A percentile compares a stretch with the other conserved stretches of the same genome.
Conservation (phyloP, 2,888 invertebrate genomes). For the Diarsia dahlii region DNA sequence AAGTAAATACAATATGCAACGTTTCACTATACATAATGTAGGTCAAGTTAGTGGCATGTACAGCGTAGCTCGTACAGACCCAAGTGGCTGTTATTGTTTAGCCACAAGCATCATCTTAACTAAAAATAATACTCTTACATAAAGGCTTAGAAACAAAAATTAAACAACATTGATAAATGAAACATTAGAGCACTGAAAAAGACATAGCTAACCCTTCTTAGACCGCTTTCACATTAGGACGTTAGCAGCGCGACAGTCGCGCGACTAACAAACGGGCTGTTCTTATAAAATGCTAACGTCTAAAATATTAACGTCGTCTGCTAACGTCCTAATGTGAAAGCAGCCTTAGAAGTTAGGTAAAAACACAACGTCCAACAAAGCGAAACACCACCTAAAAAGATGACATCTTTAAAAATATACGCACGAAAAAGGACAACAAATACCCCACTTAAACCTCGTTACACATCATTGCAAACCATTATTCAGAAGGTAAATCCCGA, state of each 20-base stretch:
- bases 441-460: constrained; percentile 28
- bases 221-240: too few relatives aligned
- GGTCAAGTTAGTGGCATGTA: too few relatives aligned
- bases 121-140: not conserved
- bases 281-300: too few relatives aligned
- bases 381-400: constrained; percentile 6
- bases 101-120: not conserved
- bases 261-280: too few relatives aligned
- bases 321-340: too few relatives aligned
- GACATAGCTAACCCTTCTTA: not conserved
- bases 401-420: constrained; percentile 10
- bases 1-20: too few relatives aligned
- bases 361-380: not conserved
- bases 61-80: too few relatives aligned
- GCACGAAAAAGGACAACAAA: constrained; percentile 24
- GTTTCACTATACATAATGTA: too few relatives aligned
- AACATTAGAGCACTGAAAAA: not conserved
- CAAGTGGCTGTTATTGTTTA: not conserved
- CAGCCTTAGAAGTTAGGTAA: not conserved
- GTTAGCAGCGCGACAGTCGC: too few relatives aligned
- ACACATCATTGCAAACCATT: constrained; percentile 50
- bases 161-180: too few relatives aligned
- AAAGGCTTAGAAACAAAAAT: too few relatives aligned
- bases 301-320: too few relatives aligned
- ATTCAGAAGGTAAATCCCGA: constrained; percentile 65